Conservation (phyloP, 37 sponge, comb jelly and placozoan genomes). For the Haliclona indistincta region DNA sequence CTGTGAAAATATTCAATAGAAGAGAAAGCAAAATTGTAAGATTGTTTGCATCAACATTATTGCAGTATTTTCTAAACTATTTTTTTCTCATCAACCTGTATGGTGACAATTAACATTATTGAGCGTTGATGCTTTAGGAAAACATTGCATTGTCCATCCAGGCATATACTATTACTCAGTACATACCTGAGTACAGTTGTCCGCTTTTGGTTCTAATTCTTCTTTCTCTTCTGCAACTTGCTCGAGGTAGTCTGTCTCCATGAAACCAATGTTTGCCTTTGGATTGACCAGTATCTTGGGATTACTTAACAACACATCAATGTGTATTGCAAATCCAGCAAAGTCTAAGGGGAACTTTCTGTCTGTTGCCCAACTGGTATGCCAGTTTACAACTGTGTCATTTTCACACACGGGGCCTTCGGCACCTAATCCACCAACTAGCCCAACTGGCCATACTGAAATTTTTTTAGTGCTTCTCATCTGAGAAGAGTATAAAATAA, state of each 20-base stretch:
- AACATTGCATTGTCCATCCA: too few species aligned
- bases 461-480: slow-evolving; percentile 71
- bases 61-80: not conserved
- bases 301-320: slow-evolving; percentile 39
- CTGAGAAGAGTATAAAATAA: too few species aligned
- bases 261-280: slow-evolving; percentile 48
- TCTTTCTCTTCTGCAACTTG: slow-evolving; percentile 7
- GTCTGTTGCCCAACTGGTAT: slow-evolving; percentile 51
- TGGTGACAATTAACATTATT: too few species aligned
- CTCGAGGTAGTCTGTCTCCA: slow-evolving; percentile 61
- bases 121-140: too few species aligned
- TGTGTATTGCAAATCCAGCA: slow-evolving; percentile 86
- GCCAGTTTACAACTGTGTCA: slow-evolving; percentile 72
- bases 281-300: slow-evolving; percentile 35
- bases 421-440: slow-evolving; percentile 74
- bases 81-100: too few species aligned
- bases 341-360: slow-evolving; percentile 81
- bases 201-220: slow-evolving; percentile 68
- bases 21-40: not conserved
- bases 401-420: slow-evolving; percentile 83
- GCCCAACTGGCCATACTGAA: slow-evolving; percentile 84
- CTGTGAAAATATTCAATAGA: too few species aligned
- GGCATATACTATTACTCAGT: too few species aligned
- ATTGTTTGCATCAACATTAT: not conserved
- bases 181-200: slow-evolving; percentile 63